Evolutionary conservation across 1,140 invertebrate genomes (phyloP).

Genomic region (Drosophila bocqueti): DNA sequence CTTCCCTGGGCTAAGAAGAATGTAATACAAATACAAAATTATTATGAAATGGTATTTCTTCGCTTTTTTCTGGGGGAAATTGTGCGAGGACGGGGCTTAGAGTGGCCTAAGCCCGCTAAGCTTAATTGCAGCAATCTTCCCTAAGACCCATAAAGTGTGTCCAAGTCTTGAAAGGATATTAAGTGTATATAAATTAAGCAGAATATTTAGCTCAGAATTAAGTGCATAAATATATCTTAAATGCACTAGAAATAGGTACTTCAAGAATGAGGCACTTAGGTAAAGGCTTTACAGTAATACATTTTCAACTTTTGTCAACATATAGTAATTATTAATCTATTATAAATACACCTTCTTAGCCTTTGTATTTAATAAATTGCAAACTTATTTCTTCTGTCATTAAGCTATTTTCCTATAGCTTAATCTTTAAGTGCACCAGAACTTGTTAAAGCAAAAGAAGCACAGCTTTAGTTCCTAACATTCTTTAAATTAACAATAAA

Average conservation of each 20-base stretch:
- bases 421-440: too few species aligned
- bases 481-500: background rate
- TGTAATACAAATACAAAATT: constrained; percentile 20
- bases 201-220: too few species aligned
- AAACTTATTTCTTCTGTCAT: too few species aligned
- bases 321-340: too few species aligned
- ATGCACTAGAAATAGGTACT: background rate
- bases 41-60: background rate
- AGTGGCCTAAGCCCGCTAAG: background rate
- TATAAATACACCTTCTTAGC: too few species aligned
- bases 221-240: too few species aligned
- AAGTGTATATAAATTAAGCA: too few species aligned
- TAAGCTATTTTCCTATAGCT: too few species aligned
- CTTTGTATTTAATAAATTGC: too few species aligned
- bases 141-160: background rate
- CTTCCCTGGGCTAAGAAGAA: constrained; percentile 7
- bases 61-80: background rate
- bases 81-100: background rate
- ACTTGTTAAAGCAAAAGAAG: too few species aligned
- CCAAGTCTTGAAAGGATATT: background rate
- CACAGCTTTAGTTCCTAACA: too few species aligned
- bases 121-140: background rate
- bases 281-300: background rate
- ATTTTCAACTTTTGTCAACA: background rate
- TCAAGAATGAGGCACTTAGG: background rate